Conservation (phyloP, 2,113 vertebrate species). For the Lynx canadensis region DNA sequence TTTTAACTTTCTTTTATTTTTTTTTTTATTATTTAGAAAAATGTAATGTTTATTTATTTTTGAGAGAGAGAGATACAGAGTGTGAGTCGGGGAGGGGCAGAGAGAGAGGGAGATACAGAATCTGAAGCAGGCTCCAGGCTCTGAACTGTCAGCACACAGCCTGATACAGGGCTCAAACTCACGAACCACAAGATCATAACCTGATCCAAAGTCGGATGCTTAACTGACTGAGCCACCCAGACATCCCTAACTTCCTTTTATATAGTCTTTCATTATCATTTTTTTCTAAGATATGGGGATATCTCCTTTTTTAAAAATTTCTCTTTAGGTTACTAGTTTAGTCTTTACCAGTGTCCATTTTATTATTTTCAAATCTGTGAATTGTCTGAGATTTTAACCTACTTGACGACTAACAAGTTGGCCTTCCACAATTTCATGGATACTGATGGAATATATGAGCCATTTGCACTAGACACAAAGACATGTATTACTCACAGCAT, state of each 20-base stretch:
- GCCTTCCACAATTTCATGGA: not conserved
- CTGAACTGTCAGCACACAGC: too few species aligned
- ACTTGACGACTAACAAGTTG: not conserved
- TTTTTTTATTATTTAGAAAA: too few species aligned
- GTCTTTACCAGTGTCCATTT: not conserved
- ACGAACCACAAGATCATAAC: too few species aligned
- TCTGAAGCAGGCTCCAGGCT: too few species aligned
- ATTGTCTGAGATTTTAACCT: not conserved
- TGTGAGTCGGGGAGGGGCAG: too few species aligned
- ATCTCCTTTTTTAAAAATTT: not conserved
- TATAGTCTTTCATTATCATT: not conserved
- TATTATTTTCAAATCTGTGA: not conserved
- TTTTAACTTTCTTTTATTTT: not conserved
- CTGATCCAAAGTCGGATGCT: too few species aligned
- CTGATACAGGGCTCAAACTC: too few species aligned
- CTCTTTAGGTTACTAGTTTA: not conserved
- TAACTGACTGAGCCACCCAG: too few species aligned
- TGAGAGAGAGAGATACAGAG: too few species aligned
- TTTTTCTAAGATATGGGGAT: not conserved
- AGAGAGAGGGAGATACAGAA: too few species aligned
- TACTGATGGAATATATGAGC: not conserved
- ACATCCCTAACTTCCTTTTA: too few species aligned
- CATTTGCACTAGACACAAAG: not conserved
- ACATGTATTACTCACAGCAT: not conserved
- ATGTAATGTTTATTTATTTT: too few species aligned